These are phyloP conservation scores for Drosophila aldrichi DNA, from an alignment of 2,888 invertebrate species.

Conservation along the genomic window DNA sequence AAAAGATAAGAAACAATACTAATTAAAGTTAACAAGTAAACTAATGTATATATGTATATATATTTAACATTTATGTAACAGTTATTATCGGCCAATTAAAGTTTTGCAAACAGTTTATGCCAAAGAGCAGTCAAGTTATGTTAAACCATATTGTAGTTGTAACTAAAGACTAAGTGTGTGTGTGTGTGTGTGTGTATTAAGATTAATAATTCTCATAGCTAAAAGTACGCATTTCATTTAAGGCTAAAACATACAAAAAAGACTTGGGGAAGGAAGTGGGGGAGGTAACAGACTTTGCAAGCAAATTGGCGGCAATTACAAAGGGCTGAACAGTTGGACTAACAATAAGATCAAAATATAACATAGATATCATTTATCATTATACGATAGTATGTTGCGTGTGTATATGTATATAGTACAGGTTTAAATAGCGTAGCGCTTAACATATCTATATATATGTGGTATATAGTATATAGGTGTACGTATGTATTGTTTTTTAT, in stretches of 20 bases:
- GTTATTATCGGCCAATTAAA: slow-evolving; percentile 47
- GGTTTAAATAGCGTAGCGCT: slow-evolving; percentile 65
- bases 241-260: slow-evolving; percentile 64
- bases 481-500: slow-evolving; percentile 14
- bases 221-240: slow-evolving; percentile 70
- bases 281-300: slow-evolving; percentile 55
- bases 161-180: slow-evolving; percentile 38
- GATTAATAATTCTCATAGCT: slow-evolving; percentile 77
- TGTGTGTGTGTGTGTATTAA: slow-evolving; percentile 48
- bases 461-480: slow-evolving; percentile 26
- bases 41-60: slow-evolving; percentile 18
- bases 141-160: slow-evolving; percentile 21
- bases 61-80: slow-evolving; percentile 29
- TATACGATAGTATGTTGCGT: slow-evolving; percentile 51
- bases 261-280: slow-evolving; percentile 36
- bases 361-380: slow-evolving; percentile 55
- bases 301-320: slow-evolving; percentile 74
- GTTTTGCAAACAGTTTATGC: slow-evolving; percentile 26
- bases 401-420: slow-evolving; percentile 64
- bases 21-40: slow-evolving; percentile 49
- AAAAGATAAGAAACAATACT: slow-evolving; percentile 42
- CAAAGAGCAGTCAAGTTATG: slow-evolving; percentile 49
- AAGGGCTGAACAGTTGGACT: slow-evolving; percentile 49
- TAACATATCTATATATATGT: slow-evolving; percentile 25
- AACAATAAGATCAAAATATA: slow-evolving; percentile 54